These are phyloP conservation scores for Pemphigus obesinymphae DNA, from an alignment of 1,140 invertebrate species.

Conservation along the genomic window DNA sequence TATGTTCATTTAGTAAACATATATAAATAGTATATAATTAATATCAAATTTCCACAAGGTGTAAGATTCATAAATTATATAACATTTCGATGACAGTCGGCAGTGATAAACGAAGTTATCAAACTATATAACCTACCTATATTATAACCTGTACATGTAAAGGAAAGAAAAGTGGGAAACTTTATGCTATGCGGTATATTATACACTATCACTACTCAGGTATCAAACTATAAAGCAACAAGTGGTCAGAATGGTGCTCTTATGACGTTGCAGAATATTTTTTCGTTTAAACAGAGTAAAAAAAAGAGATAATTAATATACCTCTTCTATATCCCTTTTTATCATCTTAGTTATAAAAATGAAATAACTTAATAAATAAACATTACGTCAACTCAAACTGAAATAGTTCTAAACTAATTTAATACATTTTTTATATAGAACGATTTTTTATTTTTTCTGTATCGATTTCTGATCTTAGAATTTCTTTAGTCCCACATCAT, in stretches of 20 bases:
- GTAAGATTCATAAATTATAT: not conserved
- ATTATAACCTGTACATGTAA: not conserved
- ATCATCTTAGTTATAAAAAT: not conserved
- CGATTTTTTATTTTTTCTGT: no score
- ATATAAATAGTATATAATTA: no score
- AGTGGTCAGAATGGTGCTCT: not conserved
- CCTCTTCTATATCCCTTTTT: not conserved
- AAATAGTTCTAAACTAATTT: no score
- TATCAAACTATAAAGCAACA: not conserved
- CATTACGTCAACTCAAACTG: no score
- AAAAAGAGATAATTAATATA: not conserved
- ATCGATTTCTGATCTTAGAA: no score
- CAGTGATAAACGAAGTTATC: not conserved
- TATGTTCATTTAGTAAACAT: no score
- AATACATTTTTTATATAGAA: no score
- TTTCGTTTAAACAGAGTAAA: not conserved
- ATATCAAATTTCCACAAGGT: no score
- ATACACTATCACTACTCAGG: not conserved
- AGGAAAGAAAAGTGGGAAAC: not conserved
- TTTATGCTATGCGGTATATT: not conserved
- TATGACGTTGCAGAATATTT: not conserved
- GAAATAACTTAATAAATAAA: not conserved
- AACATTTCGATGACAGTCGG: not conserved
- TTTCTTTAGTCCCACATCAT: no score
- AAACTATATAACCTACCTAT: not conserved